These are phyloP conservation scores for Seriola aureovittata DNA, from an alignment of 2,113 vertebrate genomes.

Conservation along the genomic window DNA sequence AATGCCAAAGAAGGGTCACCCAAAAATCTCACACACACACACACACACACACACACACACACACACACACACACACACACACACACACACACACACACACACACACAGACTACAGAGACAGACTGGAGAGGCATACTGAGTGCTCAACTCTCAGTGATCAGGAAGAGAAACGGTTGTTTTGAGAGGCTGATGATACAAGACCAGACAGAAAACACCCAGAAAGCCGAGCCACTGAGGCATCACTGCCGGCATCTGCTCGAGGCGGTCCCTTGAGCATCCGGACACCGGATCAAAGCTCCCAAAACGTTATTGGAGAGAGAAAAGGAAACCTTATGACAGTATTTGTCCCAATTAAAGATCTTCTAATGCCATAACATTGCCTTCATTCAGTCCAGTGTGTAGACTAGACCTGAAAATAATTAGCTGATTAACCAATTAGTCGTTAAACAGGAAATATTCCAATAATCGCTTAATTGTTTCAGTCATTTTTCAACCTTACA, in stretches of 20 bases:
- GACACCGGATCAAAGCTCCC: background rate
- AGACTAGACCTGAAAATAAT: too few species aligned
- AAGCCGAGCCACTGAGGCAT: background rate
- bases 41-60: conserved; percentile 19
- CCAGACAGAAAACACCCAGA: conserved; percentile 7
- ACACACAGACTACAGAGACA: background rate
- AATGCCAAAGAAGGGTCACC: conserved; percentile 62
- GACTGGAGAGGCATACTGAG: background rate
- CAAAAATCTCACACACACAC: conserved; percentile 6
- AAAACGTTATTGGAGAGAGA: background rate
- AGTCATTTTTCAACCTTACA: too few species aligned
- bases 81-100: background rate
- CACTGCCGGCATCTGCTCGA: conserved; percentile 1
- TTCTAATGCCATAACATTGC: background rate
- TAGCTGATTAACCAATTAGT: too few species aligned
- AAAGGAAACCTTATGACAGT: background rate
- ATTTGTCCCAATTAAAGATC: background rate
- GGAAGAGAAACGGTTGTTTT: background rate
- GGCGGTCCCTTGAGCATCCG: background rate
- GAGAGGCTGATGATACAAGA: conserved; percentile 7
- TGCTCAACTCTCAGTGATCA: background rate
- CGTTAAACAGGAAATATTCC: too few species aligned
- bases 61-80: conserved; percentile 8
- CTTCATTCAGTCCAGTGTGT: background rate
- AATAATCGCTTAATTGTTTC: too few species aligned